Evolutionary conservation across 2,113 vertebrate genomes (phyloP).

Genomic region (Oenanthe oenanthe): DNA sequence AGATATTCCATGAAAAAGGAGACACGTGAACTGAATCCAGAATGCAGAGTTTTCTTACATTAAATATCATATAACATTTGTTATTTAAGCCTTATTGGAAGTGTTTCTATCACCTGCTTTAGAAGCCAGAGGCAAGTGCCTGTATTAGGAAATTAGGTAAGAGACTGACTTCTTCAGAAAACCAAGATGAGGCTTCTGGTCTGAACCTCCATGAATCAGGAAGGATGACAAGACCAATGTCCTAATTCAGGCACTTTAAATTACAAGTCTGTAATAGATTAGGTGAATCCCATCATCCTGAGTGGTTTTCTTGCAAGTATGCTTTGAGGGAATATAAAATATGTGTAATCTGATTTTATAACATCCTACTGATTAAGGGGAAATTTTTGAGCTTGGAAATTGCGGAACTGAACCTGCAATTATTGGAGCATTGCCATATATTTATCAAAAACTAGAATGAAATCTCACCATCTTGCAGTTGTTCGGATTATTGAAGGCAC

Average conservation of each 20-base stretch:
- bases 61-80: not conserved
- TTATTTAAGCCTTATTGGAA: not conserved
- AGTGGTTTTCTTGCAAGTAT: not conserved
- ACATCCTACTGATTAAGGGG: not conserved
- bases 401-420: not conserved
- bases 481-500: conserved; percentile 61
- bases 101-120: not conserved
- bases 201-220: not conserved
- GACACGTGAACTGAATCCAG: not conserved
- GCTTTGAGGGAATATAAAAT: not conserved
- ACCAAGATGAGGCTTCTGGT: not conserved
- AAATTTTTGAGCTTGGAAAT: not conserved
- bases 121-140: not conserved
- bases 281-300: not conserved
- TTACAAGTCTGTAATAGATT: not conserved
- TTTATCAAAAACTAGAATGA: not conserved
- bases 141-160: not conserved
- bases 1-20: not conserved
- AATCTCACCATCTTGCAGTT: conserved; percentile 70
- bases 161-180: not conserved
- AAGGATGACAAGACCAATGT: not conserved
- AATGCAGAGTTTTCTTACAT: not conserved
- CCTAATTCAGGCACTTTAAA: not conserved
- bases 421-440: not conserved
- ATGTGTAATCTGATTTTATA: not conserved